Evolutionary conservation across 23 tunicate species (phyloP).

Genomic region (Trididemnum miniatum): DNA sequence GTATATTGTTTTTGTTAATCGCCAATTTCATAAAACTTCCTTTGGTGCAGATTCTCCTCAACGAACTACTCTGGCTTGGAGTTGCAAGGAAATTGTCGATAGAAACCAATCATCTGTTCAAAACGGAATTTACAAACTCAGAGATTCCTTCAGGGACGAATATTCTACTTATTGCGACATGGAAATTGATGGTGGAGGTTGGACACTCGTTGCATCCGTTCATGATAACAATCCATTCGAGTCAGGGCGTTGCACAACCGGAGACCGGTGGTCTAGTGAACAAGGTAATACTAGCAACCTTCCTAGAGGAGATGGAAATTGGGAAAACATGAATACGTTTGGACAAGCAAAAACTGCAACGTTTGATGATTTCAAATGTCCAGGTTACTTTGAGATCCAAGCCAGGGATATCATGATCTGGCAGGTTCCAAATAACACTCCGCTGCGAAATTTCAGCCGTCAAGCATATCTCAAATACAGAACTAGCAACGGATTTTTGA

Average conservation of each 20-base stretch:
- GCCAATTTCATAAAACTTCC: too few relatives aligned
- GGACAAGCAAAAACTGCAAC: slow-evolving; percentile 52
- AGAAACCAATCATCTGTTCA: too few relatives aligned
- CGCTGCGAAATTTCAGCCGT: slow-evolving; percentile 19
- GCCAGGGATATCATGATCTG: slow-evolving; percentile 67
- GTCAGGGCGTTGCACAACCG: slow-evolving; percentile 47
- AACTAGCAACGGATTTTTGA: slow-evolving; percentile 50
- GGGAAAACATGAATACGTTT: slow-evolving; percentile 51
- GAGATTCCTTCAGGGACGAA: neutral
- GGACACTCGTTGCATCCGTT: slow-evolving; percentile 62
- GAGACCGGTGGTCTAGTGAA: slow-evolving; percentile 74
- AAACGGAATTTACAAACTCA: slow-evolving; percentile 5
- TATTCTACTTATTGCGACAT: slow-evolving; percentile 42
- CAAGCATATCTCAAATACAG: slow-evolving; percentile 40
- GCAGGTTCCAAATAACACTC: slow-evolving; percentile 69
- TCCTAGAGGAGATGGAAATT: slow-evolving; percentile 43
- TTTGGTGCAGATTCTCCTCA: too few relatives aligned
- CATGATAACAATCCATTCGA: slow-evolving; percentile 47
- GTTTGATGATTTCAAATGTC: slow-evolving; percentile 67
- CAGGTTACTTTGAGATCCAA: slow-evolving; percentile 58
- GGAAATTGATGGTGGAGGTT: slow-evolving; percentile 48
- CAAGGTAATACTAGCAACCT: slow-evolving; percentile 30
- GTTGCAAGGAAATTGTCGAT: too few relatives aligned
- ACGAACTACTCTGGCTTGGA: too few relatives aligned
- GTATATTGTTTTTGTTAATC: too few relatives aligned